Conservation (phyloP, 1,140 invertebrate genomes). For the Drosophila azteca region DNA sequence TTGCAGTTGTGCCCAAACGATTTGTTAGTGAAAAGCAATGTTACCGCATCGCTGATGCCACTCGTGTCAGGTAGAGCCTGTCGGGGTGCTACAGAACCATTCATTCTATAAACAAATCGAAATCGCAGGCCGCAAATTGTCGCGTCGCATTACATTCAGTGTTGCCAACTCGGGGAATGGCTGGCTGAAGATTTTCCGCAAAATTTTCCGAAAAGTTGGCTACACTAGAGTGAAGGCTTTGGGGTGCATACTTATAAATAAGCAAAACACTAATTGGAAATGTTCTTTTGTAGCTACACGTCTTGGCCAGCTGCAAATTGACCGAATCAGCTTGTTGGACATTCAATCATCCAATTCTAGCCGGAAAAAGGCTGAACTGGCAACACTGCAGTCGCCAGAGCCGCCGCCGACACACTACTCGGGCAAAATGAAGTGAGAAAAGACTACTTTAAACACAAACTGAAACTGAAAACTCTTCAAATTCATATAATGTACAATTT, state of each 20-base stretch:
- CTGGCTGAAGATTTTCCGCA: too few relatives aligned
- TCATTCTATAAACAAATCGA: slow-evolving; percentile 15
- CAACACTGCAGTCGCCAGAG: slow-evolving; percentile 50
- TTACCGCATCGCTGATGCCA: background rate
- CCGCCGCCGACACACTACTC: slow-evolving; percentile 46
- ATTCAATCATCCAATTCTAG: slow-evolving; percentile 32
- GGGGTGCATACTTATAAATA: too few relatives aligned
- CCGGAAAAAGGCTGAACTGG: slow-evolving; percentile 66
- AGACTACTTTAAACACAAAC: slow-evolving; percentile 10
- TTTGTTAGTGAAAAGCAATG: background rate
- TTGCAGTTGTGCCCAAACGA: slow-evolving; percentile 4
- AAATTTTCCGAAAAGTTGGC: too few relatives aligned
- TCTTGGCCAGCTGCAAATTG: background rate
- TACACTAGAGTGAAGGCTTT: too few relatives aligned
- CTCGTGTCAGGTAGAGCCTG: slow-evolving; percentile 6
- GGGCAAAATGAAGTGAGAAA: slow-evolving; percentile 71
- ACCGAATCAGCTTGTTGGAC: slow-evolving; percentile 2
- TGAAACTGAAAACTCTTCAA: slow-evolving; percentile 10
- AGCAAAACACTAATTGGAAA: too few relatives aligned
- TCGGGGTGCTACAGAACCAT: slow-evolving; percentile 4
- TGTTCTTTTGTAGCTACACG: too few relatives aligned
- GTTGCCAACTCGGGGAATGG: slow-evolving; percentile 48
- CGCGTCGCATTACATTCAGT: slow-evolving; percentile 70
- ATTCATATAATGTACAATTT: background rate
- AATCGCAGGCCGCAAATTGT: slow-evolving; percentile 51